Base-by-base conservation (phyloP, 2,797 vertebrate genomes). In the Picus viridis region DNA sequence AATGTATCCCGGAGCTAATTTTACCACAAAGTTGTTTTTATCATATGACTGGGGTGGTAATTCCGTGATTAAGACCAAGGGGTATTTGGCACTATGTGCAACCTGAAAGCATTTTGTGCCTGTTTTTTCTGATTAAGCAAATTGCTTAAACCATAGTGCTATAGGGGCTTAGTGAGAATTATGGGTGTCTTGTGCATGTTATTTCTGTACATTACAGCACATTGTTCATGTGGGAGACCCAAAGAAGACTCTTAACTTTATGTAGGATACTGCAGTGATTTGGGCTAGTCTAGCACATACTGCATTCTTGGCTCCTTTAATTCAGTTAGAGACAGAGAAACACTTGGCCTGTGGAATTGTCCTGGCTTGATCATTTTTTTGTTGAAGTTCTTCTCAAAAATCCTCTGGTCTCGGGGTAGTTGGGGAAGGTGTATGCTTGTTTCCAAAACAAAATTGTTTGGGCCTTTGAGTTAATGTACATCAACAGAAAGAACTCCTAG, bases 151-250 rank as follows among this genome's bases (percentile, higher is more conserved):
- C 45, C 58, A 2, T n/a, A 83, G 30, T n/a, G 9, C 16, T 53
- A 9, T 27, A 49, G 54, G 34, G 69, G 45, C 30, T 45, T 2
- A 17, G 19, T 32, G 32, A 3, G 26, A 70, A 72, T 10, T 12
- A 32, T 4, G 3, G 6, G 8, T 64, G 51, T 43, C 10, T 30
- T 29, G 7, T 56, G 41, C 14, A 15, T 1, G 0, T 45, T 75
- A 30, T 24, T 84, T 67, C 12, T 63, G 7, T 88, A 20, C 6
- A 3, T 36, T 24, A 2, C 26, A 67, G 54, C 29, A 49, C 7
- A 2, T 4, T 11, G 14, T 34, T 78, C 7, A 7, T 18, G 5
- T 54, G 16, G 34, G 47, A 64, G 32, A 67, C 15, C 13, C 39
- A 9, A 73, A 61, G 18, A 61, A 82, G 51, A 34, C 20, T 32